Evolutionary conservation across 1,140 invertebrate genomes (phyloP).

Genomic region (Arion vulgaris): DNA sequence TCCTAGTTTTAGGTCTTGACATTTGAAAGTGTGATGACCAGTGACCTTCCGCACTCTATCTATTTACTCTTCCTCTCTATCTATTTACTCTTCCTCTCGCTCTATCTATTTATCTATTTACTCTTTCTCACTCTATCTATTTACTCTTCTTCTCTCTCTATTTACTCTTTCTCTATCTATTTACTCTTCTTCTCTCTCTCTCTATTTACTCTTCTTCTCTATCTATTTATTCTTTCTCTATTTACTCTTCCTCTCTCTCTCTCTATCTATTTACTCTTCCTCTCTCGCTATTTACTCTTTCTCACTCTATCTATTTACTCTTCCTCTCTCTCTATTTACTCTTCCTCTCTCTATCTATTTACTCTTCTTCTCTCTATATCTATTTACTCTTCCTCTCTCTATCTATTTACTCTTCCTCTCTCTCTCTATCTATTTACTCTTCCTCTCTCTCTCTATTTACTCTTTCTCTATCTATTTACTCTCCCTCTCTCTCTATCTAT

Average conservation of each 20-base stretch:
- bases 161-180: not conserved
- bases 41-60: too few relatives aligned
- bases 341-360: conserved; percentile 14
- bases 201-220: not conserved
- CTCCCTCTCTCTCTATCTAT: too few relatives aligned
- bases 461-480: too few relatives aligned
- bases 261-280: not conserved
- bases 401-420: not conserved
- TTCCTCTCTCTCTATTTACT: not conserved
- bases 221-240: not conserved
- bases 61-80: not conserved
- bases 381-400: not conserved
- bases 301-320: conserved; percentile 2
- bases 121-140: not conserved
- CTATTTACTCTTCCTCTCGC: not conserved
- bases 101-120: conserved; percentile 4
- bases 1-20: too few relatives aligned
- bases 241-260: not conserved
- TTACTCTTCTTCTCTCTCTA: not conserved
- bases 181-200: not conserved
- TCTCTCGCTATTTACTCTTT: conserved; percentile 6
- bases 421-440: not conserved
- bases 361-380: not conserved
- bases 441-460: too few relatives aligned
- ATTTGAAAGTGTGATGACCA: too few relatives aligned